Base-by-base conservation (phyloP, 2,113 vertebrate genomes). In the Edolisoma coerulescens region DNA sequence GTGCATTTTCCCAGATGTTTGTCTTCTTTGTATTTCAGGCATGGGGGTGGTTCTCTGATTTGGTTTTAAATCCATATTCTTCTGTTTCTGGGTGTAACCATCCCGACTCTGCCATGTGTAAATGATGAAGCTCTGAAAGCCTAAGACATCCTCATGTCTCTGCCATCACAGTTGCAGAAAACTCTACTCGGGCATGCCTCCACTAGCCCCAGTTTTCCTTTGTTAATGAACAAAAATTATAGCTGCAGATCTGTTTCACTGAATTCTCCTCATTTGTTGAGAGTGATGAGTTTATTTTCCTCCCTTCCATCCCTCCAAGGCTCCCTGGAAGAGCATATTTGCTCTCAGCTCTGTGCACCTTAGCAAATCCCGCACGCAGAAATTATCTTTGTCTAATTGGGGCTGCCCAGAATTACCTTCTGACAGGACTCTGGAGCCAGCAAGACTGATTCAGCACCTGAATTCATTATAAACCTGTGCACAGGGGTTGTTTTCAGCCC, bases 391-490 rank as follows among this genome's bases (percentile, higher is more conserved):
- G 16, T 42, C 23, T 82, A 28, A 37, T 68, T 93, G 74, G 87
- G 45, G 85, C n/a, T 68, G 63, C 67, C 84, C 71, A 69, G 67
- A 85, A 56, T 64, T 87, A 18, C 37, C 18, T 96, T 85, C n/a
- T 2, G 19, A 74, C 26, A 37, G 12, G 2, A 1, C 65, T 60
- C 61, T 60, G 63, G 54, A 35, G 60, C 52, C 77, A 47, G 57
- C 32, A 88, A 85, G 61, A 73, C 60, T 79, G 24, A 41, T 81
- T 77, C 61, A 84, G 68, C 70, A 47, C 30, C 45, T 49, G 42
- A 89, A 94, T 92, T 92, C 64, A 61, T 93, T 84, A 87, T 5
- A 67, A 95, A 93, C 32, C 65, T 56, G 18, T 57, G n/a, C 47
- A 18, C 26, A 41, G 71, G 60, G 41, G 5, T 44, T 96, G 17